A percentile compares a stretch with the other conserved stretches of the same genome.
phyloP scores from a whole-genome alignment of 2,888 invertebrate genomes.

The Myathropa florea region DNA sequence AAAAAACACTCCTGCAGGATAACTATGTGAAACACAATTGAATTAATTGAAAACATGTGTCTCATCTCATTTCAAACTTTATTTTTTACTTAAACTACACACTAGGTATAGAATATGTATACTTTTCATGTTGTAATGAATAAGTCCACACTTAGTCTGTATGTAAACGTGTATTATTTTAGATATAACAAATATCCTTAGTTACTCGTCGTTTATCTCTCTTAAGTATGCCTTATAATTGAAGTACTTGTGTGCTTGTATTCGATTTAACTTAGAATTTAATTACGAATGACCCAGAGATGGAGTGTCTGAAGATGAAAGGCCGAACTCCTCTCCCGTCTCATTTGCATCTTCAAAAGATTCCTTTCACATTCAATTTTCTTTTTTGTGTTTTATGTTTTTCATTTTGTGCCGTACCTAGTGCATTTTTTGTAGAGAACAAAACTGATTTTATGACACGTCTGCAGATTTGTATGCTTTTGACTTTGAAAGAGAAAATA shows the following conservation, averaged over 20 bases:
- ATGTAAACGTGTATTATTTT: conserved; percentile 56
- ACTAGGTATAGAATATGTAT: conserved; percentile 47
- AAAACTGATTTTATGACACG: not conserved
- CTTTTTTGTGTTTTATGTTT: not conserved
- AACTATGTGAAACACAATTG: conserved; percentile 28
- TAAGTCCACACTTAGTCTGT: conserved; percentile 43
- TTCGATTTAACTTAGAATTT: conserved; percentile 48
- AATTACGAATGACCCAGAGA: not conserved
- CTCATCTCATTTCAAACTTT: not conserved
- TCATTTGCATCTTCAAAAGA: not conserved
- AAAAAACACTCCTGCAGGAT: not conserved
- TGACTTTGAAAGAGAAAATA: conserved; percentile 19
- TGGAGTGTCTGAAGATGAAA: no score
- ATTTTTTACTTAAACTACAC: conserved; percentile 17
- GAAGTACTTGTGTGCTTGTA: conserved; percentile 11
- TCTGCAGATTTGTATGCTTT: not conserved
- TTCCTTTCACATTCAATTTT: not conserved
- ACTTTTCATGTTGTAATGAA: conserved; percentile 69
- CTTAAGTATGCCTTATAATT: conserved; percentile 60
- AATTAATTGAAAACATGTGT: not conserved
- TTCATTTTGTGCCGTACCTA: conserved; percentile 45
- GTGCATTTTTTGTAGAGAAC: conserved; percentile 60
- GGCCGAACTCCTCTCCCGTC: no score
- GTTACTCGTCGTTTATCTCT: conserved; percentile 24
- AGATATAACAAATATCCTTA: conserved; percentile 34